phyloP scores from a whole-genome alignment of 1,140 invertebrate genomes.

The Geopemphigus sp. region DNA sequence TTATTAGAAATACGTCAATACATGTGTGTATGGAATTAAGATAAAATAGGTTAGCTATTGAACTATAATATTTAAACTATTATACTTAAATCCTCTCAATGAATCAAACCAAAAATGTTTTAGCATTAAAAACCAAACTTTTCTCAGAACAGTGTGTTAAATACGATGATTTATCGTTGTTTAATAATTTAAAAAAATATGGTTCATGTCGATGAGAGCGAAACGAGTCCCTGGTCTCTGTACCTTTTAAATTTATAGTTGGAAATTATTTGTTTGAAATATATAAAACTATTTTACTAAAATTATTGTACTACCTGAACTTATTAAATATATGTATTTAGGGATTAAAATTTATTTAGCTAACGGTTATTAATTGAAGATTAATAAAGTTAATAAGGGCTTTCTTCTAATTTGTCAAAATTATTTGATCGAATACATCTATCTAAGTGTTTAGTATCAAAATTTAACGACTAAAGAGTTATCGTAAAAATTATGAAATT shows the following conservation, averaged over 20 bases:
- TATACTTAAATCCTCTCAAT: too few relatives aligned
- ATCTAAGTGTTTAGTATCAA: neutral
- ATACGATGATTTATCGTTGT: neutral
- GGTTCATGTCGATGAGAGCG: neutral
- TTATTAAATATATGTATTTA: neutral
- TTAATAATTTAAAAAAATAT: neutral
- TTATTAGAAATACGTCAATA: too few relatives aligned
- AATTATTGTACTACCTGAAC: neutral
- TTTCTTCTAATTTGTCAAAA: neutral
- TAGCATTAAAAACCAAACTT: neutral
- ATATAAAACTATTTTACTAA: neutral
- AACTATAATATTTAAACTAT: too few relatives aligned
- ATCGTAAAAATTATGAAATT: neutral
- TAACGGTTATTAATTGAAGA: neutral
- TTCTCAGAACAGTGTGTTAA: neutral
- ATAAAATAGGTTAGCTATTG: too few relatives aligned
- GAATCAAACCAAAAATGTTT: too few relatives aligned
- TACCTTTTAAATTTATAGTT: too few relatives aligned
- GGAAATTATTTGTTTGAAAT: neutral
- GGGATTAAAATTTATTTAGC: neutral
- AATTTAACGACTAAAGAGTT: slow-evolving; percentile 6
- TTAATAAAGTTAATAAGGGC: neutral
- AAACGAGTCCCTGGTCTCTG: neutral
- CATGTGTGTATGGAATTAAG: too few relatives aligned
- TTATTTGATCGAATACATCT: neutral